Base-by-base conservation (phyloP, 2,888 invertebrate species). In the Mythimna ferrago region DNA sequence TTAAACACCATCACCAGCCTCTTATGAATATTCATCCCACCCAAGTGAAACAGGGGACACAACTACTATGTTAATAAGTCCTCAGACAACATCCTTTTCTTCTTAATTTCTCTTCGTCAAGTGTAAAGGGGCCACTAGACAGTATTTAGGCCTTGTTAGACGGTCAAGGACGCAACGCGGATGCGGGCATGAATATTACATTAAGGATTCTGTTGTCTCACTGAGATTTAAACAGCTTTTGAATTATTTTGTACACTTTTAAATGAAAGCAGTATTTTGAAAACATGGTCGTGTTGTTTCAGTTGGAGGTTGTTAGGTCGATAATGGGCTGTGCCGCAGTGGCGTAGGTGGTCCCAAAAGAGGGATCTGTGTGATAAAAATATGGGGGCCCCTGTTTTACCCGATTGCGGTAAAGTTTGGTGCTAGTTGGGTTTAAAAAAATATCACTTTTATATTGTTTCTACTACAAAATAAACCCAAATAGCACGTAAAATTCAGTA, bases 181-280 rank as follows among this genome's bases (percentile, higher is more conserved):
- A 86, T 85, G 85, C 85, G 85, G 86, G 85, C 68, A 66, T 83
- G 73, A 80, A 86, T 86, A 86, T 76, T 73, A 73, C 58, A 76
- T 60, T 64, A 65, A 35, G 71, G 76, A 86, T 85, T 62, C 16
- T 80, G 67, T 80, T 73, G 78, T 81, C 86, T 77, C 76, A 61
- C 69, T 32, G 56, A 68, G 80, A 85, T 86, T 85, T 81, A 58
- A 76, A 83, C 71, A 83, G 67, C 56, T 80, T 74, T 70, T 54
- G 44, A 58, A 66, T 51, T 35, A 48, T 56, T 54, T 54, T 68
- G 41, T 51, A 57, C 32, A 38, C 5, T 41, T 19, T 2, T 0
- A 16, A 26, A 9, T 48, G 21, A 32, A 54, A 57, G 35, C 44
- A 32, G 4, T 64, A 10, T 53, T 71, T 66, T 78, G 64, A 16